Percentiles rank a stretch among this genome's conserved stretches.
Evolutionary conservation across 2,113 vertebrate species (phyloP).

Genomic region (Dicerorhinus sumatrensis): DNA sequence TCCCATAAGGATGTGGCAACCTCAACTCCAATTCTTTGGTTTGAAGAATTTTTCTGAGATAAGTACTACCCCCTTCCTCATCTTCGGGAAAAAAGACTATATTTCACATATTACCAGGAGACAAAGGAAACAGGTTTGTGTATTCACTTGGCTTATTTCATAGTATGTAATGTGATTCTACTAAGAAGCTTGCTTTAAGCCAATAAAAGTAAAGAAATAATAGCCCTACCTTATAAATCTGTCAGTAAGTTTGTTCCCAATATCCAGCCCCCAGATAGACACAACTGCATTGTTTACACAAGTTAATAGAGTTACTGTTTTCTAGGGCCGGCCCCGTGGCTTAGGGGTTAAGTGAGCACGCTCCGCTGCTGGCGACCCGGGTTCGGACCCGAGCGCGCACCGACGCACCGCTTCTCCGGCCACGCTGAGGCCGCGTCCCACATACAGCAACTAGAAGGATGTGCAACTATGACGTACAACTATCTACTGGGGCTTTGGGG

Average conservation of each 20-base stretch:
- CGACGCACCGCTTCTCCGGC: too few species aligned
- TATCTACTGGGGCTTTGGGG: too few species aligned
- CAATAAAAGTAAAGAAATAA: constrained; percentile 51
- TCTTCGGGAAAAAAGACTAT: neutral
- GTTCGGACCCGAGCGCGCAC: too few species aligned
- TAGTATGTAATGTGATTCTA: constrained; percentile 31
- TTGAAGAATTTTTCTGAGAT: constrained; percentile 54
- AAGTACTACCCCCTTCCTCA: neutral
- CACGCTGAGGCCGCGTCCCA: too few species aligned
- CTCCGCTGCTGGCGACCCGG: too few species aligned
- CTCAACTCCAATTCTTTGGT: neutral
- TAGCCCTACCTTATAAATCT: neutral
- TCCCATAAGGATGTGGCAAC: constrained; percentile 34
- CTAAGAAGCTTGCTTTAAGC: constrained; percentile 8
- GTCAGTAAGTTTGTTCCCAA: constrained; percentile 28
- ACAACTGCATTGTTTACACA: neutral
- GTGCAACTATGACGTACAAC: too few species aligned
- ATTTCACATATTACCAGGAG: neutral
- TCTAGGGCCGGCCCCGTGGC: neutral
- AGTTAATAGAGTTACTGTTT: constrained; percentile 47
- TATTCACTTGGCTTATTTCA: constrained; percentile 33
- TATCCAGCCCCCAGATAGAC: constrained; percentile 20
- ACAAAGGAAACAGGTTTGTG: constrained; percentile 48
- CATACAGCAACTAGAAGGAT: too few species aligned
- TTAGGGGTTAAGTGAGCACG: too few species aligned